Base-by-base conservation (phyloP, 1,140 invertebrate species). In the Heliconius eleuchia region DNA sequence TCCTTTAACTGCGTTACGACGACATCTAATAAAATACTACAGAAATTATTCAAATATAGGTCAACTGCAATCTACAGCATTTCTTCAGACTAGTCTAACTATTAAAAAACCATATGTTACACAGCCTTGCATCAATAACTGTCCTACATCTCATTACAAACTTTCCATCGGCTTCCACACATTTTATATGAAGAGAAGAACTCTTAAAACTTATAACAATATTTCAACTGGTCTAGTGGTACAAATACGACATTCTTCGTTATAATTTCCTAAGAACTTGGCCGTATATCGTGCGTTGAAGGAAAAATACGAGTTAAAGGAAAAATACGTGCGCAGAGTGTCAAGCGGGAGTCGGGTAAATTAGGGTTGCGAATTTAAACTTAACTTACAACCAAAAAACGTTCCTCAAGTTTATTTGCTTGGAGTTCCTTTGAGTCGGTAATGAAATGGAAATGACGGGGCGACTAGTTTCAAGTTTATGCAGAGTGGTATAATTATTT, bases 291-390 rank as follows among this genome's bases (percentile, higher is more conserved):
- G 80, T 85, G 83, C 81, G 74, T 80, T 52, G 50, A 52, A 52
- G 50, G 50, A 52, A 52, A 52, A 52, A 72, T 76, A 75, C 73
- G 79, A 85, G 82, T 82, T 83, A 83, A 80, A 77, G 76, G 73
- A 79, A 80, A 83, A 84, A 79, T 85, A 85, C 84, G 84, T 85
- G 84, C 81, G 57, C 72, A 16, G 82, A 79, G 70, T 85, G 82
- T 81, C 73, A 81, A 84, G 71, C 46, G 52, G 27, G 72, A 77
- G 50, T 77, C 30, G 73, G 76, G 73, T 76, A 82, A 83, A 80
- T 83, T 82, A 80, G 82, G 80, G 82, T 79, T 79, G 84, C 79
- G 78, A 78, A 83, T 83, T 83, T 81, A 83, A 85, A 83, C 76
- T 85, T 81, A 66, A 66, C 60, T 66, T 66, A 13, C 60, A n/a